Base-by-base conservation (phyloP, 2,888 invertebrate genomes). In the Achlya flavicornis region DNA sequence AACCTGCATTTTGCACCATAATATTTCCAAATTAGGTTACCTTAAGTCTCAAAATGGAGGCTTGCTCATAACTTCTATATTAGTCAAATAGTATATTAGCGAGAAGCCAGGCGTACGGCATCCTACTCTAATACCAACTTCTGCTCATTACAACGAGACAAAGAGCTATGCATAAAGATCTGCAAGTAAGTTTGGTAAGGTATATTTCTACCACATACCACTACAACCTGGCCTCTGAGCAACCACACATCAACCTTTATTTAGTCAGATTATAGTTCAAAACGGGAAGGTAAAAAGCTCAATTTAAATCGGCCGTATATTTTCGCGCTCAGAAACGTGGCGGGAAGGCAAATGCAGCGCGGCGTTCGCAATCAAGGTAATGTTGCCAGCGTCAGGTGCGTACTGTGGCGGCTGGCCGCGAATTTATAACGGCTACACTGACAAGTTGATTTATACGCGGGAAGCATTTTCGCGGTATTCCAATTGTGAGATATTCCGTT, bases 401-500 rank as follows among this genome's bases (percentile, higher is more conserved):
- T 86, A 79, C 79, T 80, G 77, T 69, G 81, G 84, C 81, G 84
- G 82, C 80, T 74, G 80, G 79, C 81, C 84, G 85, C 88, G 88
- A 89, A 91, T 91, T 88, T 91, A 92, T 90, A 90, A 90, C 88
- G 74, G 86, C 87, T 86, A 87, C 88, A 91, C 88, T 87, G 92
- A 92, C 92, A 91, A 85, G 79, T 81, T 91, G 91, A 91, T 91
- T 90, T 91, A 92, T 89, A 83, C 84, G 82, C 79, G 77, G 86
- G 80, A 84, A 87, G 81, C 84, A 87, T 87, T 88, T 85, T 81
- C 86, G 81, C 80, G 79, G 78, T 78, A 70, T 77, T 81, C 82
- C 85, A 82, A 85, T 85, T 85, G 87, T 84, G 86, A 86, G 85
- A 84, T 89, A 87, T 89, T 85, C 83, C 81, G 81, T 76, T 78